These are phyloP conservation scores for Oreocharis arfaki DNA, from an alignment of 2,113 vertebrate genomes.

Conservation along the genomic window DNA sequence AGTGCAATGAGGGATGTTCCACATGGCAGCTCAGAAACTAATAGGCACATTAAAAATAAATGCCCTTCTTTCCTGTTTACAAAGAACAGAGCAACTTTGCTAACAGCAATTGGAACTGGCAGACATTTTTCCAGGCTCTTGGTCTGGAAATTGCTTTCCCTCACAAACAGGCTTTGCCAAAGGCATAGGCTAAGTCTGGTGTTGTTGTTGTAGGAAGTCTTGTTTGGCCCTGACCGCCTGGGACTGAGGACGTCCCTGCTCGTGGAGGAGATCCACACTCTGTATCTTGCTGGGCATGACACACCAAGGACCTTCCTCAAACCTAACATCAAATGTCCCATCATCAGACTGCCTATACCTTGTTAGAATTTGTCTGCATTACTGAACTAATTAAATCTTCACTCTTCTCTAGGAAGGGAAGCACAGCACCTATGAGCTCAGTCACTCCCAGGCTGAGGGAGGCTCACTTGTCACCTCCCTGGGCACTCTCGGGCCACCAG, in stretches of 20 bases:
- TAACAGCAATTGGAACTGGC: background rate
- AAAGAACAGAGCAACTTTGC: background rate
- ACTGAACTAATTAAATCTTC: background rate
- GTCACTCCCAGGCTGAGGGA: background rate
- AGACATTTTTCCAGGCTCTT: background rate
- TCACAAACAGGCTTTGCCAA: background rate
- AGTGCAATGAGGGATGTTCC: background rate
- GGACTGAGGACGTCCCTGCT: rapidly evolving
- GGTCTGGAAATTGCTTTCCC: background rate
- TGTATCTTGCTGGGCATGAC: background rate
- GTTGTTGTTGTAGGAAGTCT: rapidly evolving
- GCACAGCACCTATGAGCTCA: rapidly evolving
- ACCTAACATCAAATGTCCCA: background rate
- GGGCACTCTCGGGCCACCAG: background rate
- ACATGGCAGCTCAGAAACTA: background rate
- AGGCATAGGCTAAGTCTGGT: background rate
- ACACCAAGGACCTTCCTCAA: background rate
- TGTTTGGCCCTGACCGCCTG: rapidly evolving
- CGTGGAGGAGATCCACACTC: background rate
- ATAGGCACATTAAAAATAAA: background rate
- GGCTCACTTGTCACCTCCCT: background rate
- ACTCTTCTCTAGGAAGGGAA: background rate
- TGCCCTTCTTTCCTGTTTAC: background rate
- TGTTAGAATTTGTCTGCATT: background rate
- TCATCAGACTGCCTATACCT: background rate